Percentiles rank a stretch among this genome's conserved stretches.
Evolutionary conservation across 2,113 vertebrate genomes (phyloP).

Genomic region (Phalacrocorax pelagicus): DNA sequence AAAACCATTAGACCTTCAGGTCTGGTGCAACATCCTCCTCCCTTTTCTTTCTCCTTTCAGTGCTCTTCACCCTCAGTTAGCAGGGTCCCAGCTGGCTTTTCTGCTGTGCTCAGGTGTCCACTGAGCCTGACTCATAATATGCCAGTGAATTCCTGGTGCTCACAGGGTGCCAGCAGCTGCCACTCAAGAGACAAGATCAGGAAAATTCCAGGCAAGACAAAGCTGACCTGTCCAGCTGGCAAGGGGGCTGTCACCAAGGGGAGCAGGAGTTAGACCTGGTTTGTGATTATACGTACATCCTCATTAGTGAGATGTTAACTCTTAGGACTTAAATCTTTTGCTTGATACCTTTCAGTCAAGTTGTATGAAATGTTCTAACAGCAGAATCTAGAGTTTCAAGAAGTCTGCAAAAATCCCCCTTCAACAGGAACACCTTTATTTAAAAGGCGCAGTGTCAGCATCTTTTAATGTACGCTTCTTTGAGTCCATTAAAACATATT

Average conservation of each 20-base stretch:
- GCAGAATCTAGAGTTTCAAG: neutral
- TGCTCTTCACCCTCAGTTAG: neutral
- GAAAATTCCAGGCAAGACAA: constrained; percentile 44
- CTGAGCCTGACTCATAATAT: neutral
- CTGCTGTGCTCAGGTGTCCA: neutral
- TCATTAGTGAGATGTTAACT: neutral
- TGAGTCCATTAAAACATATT: neutral
- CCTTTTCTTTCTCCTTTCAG: neutral
- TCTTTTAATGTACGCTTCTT: neutral
- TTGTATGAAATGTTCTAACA: neutral
- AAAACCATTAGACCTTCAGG: neutral
- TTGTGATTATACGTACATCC: neutral
- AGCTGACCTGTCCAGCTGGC: neutral
- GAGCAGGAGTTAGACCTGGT: neutral
- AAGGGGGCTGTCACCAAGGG: neutral
- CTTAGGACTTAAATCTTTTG: neutral
- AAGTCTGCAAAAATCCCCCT: neutral
- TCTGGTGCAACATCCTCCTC: neutral
- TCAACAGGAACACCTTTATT: neutral
- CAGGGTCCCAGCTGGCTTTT: neutral
- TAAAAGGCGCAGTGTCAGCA: neutral
- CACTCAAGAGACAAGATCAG: constrained; percentile 35
- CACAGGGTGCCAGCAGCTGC: neutral
- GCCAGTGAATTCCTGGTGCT: neutral
- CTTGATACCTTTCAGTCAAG: neutral